Evolutionary conservation across 2,113 vertebrate genomes (phyloP).

Genomic region (Hemiscyllium ocellatum): DNA sequence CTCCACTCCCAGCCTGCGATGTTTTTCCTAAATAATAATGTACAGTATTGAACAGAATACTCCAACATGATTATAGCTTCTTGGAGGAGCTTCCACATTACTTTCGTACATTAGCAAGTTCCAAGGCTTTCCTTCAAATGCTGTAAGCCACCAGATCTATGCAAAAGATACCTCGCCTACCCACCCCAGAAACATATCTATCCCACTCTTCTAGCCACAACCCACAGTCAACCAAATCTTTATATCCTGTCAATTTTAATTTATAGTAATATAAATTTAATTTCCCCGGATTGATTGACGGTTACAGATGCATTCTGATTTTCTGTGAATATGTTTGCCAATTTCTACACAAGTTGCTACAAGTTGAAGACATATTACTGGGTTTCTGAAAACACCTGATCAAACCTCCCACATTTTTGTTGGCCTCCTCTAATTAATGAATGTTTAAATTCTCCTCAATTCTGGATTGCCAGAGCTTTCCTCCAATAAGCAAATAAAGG

Average conservation of each 20-base stretch:
- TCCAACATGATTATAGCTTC: neutral
- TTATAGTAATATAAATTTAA: no score
- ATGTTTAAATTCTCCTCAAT: no score
- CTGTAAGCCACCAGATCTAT: neutral
- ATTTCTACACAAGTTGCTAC: no score
- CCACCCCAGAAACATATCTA: constrained; percentile 52
- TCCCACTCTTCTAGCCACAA: constrained; percentile 53
- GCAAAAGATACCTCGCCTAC: constrained; percentile 16
- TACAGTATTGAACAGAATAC: neutral
- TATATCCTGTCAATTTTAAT: no score
- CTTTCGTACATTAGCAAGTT: neutral
- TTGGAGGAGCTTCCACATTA: neutral
- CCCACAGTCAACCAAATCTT: constrained; percentile 38
- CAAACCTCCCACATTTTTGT: no score
- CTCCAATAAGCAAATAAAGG: no score
- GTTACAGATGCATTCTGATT: no score
- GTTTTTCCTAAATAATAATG: neutral
- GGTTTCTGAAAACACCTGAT: no score
- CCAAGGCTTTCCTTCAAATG: neutral
- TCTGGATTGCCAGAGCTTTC: no score
- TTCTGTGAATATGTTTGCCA: no score
- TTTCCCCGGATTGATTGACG: constrained; percentile 55
- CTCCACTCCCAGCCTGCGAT: neutral
- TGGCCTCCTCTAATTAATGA: no score
- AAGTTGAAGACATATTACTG: no score